Evolutionary conservation across 2,888 invertebrate genomes (phyloP), one percentile per base, ranked within the genome.

Genomic region (Parnassius mnemosyne): DNA sequence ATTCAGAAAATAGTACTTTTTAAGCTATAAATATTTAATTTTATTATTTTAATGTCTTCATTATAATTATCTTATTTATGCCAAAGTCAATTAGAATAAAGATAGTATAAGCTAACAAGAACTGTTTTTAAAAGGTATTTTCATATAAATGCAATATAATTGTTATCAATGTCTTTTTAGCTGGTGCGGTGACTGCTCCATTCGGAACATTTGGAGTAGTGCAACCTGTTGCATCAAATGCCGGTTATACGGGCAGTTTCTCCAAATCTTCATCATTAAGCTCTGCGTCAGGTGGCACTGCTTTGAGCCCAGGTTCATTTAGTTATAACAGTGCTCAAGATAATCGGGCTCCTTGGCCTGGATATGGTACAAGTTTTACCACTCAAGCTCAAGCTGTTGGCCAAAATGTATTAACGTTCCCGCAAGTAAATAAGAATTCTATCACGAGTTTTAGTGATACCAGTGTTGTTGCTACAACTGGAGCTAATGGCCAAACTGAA

Each of bases 231-330:
- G 71, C 79, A 57, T 80, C 85, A 3, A 74, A 72, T 62, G 81
- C 80, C 42, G 68, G 84, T 71, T 84, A 76, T 83, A 80, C 89
- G 66, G 85, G 93, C 79, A 87, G 89, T 77, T 83, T 85, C 77
- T 78, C 92, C 43, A 81, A 89, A 69, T 82, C 91, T 0, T 83
- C 87, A 43, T 77, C 92, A 12, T 83, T 89, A 20, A 91, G 89
- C 68, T 87, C 79, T 52, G 81, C 91, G 13, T 81, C 90, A 49
- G 81, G 88, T 1, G 88, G 89, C 72, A 80, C 90, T 43, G 89
- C 88, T 70, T 78, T 89, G 3, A 87, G 88, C 68, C 78, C 89
- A 9, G 84, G 86, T 66, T 81, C 89, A 50, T 90, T 80, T 68
- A 86, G 79, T 69, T 89, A 78, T 63, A 78, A 77, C 64, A 84